Base-by-base conservation (phyloP, 2,113 vertebrate species). In the Syrmaticus mikado region DNA sequence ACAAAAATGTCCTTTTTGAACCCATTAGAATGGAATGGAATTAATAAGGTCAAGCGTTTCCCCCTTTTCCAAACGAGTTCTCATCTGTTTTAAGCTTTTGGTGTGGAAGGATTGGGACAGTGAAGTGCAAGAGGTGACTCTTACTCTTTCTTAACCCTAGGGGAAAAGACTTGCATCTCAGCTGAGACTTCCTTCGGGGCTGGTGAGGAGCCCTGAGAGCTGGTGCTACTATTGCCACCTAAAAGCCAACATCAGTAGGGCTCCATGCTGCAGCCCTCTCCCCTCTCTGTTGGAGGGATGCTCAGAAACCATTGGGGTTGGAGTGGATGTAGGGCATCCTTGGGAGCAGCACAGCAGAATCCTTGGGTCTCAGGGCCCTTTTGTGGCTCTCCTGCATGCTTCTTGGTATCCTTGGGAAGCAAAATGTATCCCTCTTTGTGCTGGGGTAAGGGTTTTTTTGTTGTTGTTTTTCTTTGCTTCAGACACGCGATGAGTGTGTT, bases 401-500 rank as follows among this genome's bases (percentile, higher is more conserved):
- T 66, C 32, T 50, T 13, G 45, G 16, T 80, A 75, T 53, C 60
- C 34, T n/a, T 55, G 28, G 22, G 64, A 62, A 60, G 50, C 25
- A 32, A 24, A 19, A 34, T 50, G 70, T 0, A 0, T 55, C 40
- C 14, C 19, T 74, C 50, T 45, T 52, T 60, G 45, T 94, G 96
- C 93, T 93, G 85, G 96, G 83, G 27, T 94, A 90, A 91, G 91
- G 81, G 60, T 53, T 61, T 75, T 15, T 58, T 53, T 53, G 52
- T 52, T 52, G 24, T 13, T 52, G 28, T 28, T 28, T 53, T 52
- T 61, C n/a, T 75, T 34, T 62, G 72, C 85, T 95, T 85, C 85
- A 96, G 91, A 72, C 94, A 82, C 90, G 87, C 60, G 4, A 84
- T 74, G 94, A 97, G 94, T 21, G 85, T 77, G 94, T 96, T 96